A percentile compares a stretch with the other conserved stretches of the same genome.
Evolutionary conservation across 2,113 vertebrate species (phyloP).

Genomic region (Phylloscopus whistleri): DNA sequence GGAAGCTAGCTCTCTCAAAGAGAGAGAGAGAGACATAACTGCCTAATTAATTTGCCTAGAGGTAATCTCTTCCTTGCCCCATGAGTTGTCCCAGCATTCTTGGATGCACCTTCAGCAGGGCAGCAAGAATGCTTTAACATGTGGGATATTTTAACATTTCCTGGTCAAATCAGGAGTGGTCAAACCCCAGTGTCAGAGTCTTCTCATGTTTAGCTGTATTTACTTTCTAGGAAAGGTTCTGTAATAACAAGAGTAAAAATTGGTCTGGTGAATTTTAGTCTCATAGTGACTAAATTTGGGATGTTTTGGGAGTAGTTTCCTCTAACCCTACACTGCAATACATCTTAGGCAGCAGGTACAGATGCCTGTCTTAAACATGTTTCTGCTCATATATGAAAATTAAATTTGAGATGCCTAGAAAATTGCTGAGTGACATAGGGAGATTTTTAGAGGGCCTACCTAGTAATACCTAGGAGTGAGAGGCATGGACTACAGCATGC

Average conservation of each 20-base stretch:
- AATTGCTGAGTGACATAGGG: background rate
- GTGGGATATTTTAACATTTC: background rate
- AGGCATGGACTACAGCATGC: background rate
- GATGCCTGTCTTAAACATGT: background rate
- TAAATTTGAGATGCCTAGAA: background rate
- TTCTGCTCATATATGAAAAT: background rate
- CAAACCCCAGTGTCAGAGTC: background rate
- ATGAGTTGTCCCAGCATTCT: background rate
- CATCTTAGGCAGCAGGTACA: background rate
- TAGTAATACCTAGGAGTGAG: background rate
- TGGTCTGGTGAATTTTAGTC: background rate
- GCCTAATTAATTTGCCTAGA: background rate
- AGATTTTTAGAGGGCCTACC: background rate
- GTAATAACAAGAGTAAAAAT: background rate
- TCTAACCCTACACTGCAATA: background rate
- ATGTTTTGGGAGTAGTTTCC: background rate
- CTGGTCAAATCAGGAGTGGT: background rate
- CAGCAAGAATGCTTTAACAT: background rate
- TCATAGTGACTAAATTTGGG: background rate
- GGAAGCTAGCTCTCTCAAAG: background rate
- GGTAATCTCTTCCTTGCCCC: background rate
- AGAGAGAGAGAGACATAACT: background rate
- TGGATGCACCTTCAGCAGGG: background rate
- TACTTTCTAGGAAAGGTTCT: background rate
- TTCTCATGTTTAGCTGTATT: background rate